Percentiles rank a stretch among this genome's conserved stretches.
Evolutionary conservation across 2,797 vertebrate genomes (phyloP).

Genomic region (Dipus sagitta): DNA sequence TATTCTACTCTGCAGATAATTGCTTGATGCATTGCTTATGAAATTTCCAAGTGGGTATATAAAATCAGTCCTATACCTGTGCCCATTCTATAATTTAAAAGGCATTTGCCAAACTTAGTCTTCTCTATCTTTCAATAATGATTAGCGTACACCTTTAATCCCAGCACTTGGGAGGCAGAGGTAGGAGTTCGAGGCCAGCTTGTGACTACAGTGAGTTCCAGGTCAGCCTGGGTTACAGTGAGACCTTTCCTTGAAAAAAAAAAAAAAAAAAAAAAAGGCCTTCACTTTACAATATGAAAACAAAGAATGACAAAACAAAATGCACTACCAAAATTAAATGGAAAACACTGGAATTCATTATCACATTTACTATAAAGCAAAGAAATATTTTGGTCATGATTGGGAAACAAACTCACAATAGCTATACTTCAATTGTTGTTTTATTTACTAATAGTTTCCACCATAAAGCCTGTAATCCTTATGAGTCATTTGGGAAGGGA

Average conservation of each 20-base stretch:
- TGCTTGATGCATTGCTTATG: not conserved
- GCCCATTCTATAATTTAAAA: slow-evolving; percentile 14
- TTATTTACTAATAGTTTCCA: slow-evolving; percentile 79
- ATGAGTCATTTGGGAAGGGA: slow-evolving; percentile 52
- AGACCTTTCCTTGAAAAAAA: no score
- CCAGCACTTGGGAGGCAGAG: no score
- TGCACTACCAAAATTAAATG: slow-evolving; percentile 46
- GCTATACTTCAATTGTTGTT: slow-evolving; percentile 69
- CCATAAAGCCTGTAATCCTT: slow-evolving; percentile 65
- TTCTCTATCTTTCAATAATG: slow-evolving; percentile 8
- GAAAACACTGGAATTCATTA: not conserved
- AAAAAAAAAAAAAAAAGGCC: no score
- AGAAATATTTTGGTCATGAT: slow-evolving; percentile 45
- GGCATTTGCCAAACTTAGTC: slow-evolving; percentile 1
- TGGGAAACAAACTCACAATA: slow-evolving; percentile 72
- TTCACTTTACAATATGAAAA: not conserved
- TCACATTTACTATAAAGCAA: not conserved
- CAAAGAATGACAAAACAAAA: slow-evolving; percentile 5
- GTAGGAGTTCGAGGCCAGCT: no score
- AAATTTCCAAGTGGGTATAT: not conserved
- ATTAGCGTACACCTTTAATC: not conserved
- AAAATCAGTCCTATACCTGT: not conserved
- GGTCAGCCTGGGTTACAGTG: no score
- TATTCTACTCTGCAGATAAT: not conserved
- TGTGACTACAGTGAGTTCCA: no score